phyloP scores from a whole-genome alignment of 2,113 vertebrate genomes.

The Gavialis gangeticus region DNA sequence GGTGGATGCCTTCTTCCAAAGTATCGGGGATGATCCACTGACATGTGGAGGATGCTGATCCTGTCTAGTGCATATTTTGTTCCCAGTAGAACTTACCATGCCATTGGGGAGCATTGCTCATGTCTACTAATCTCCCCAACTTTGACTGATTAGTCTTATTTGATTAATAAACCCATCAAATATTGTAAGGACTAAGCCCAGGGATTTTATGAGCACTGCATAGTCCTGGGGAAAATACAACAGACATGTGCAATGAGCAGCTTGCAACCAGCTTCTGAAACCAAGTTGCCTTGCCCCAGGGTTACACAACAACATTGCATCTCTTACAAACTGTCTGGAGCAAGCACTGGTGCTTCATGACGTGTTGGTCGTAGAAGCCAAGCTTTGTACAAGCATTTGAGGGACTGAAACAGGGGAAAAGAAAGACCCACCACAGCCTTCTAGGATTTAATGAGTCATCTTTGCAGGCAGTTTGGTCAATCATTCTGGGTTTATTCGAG shows the following conservation, averaged over 20 bases:
- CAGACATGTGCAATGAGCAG: background rate
- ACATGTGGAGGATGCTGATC: rapidly evolving
- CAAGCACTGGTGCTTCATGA: slow-evolving; percentile 39
- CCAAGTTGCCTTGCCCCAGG: background rate
- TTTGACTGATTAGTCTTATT: background rate
- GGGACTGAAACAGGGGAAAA: background rate
- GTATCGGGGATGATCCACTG: background rate
- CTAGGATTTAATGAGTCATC: background rate
- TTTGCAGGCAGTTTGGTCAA: background rate
- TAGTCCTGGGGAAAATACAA: background rate
- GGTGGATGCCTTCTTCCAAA: background rate
- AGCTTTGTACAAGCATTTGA: background rate
- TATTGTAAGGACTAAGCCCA: background rate
- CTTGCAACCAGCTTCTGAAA: slow-evolving; percentile 11
- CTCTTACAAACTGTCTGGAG: slow-evolving; percentile 32
- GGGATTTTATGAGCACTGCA: background rate
- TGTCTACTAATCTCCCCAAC: background rate
- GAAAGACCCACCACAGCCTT: background rate
- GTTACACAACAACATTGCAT: slow-evolving; percentile 20
- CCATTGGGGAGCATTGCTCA: rapidly evolving
- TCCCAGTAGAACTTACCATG: background rate
- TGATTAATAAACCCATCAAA: background rate
- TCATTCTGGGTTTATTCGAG: background rate
- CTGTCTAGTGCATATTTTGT: background rate
- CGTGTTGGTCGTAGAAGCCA: background rate